Conservation (phyloP, 2,888 invertebrate genomes). For the Sthenelais limicola region DNA sequence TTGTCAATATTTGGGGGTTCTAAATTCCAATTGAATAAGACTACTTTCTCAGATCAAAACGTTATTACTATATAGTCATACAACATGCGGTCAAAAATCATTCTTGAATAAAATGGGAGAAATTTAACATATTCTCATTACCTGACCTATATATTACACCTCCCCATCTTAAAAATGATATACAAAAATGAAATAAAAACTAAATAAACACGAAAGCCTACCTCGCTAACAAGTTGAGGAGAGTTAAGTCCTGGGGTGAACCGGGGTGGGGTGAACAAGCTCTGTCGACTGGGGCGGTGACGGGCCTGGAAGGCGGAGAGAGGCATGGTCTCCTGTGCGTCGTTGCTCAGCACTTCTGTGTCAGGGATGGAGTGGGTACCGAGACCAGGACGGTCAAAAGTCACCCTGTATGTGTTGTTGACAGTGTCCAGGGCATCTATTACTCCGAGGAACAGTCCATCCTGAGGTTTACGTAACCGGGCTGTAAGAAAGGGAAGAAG, state of each 20-base stretch:
- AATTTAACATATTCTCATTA: no score
- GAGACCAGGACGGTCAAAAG: conserved; percentile 91
- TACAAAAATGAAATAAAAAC: no score
- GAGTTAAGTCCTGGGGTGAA: conserved; percentile 63
- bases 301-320: conserved; percentile 84
- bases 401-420: conserved; percentile 93
- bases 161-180: no score
- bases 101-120: no score
- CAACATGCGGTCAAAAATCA: no score
- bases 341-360: conserved; percentile 95
- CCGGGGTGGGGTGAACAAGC: conserved; percentile 68
- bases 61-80: no score
- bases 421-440: conserved; percentile 97
- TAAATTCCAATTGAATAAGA: no score
- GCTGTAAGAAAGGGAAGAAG: conserved; percentile 77
- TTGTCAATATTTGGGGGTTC: no score
- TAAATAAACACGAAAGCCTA: no score
- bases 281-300: conserved; percentile 64
- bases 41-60: no score
- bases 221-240: conserved; percentile 61
- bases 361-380: conserved; percentile 97
- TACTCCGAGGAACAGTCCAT: conserved; percentile 93
- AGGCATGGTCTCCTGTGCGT: conserved; percentile 91
- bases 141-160: no score
- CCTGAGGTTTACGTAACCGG: conserved; percentile 90